Evolutionary conservation across 2,113 vertebrate genomes (phyloP).

Genomic region (Amia ocellicauda): DNA sequence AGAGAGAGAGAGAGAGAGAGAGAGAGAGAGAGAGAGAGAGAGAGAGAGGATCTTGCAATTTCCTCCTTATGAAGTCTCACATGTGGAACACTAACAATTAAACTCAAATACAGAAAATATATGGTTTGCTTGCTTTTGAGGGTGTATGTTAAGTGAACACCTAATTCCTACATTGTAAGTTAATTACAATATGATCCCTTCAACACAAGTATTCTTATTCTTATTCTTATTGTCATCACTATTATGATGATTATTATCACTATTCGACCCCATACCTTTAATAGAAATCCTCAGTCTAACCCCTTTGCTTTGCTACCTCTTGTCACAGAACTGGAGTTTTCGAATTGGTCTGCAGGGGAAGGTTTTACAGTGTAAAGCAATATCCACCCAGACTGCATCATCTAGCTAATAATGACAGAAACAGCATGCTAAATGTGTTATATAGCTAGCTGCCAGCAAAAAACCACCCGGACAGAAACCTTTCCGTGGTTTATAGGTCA

Average conservation of each 20-base stretch:
- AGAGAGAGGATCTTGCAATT: neutral
- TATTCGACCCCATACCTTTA: neutral
- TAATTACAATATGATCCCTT: no score
- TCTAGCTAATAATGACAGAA: neutral
- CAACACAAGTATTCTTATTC: no score
- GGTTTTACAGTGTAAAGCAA: neutral
- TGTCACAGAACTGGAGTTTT: conserved; percentile 5
- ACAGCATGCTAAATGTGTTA: neutral
- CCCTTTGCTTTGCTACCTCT: neutral
- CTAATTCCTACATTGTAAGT: no score
- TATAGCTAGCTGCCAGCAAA: neutral
- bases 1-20: neutral
- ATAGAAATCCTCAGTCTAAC: neutral
- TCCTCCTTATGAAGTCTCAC: no score
- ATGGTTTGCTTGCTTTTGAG: no score
- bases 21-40: conserved; percentile 18
- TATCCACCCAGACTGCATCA: neutral
- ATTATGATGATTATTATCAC: no score
- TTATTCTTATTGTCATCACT: no score
- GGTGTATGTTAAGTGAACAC: no score
- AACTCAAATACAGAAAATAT: no score
- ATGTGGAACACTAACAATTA: no score
- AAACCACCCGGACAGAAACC: neutral
- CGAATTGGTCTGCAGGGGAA: conserved; percentile 18
- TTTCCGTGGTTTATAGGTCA: neutral